phyloP scores from a whole-genome alignment of 1,140 invertebrate genomes.

The fruit fly (Drosophila melanogaster) region Release_6_plus_ISO1_MT NT_033779.5:932501-933000 shows the following conservation, averaged over 20 bases:
- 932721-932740: conserved; percentile 61
- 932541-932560: conserved; percentile 79
- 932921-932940: conserved; percentile 49
- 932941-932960: conserved; percentile 70
- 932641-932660: conserved; percentile 73
- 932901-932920: conserved; percentile 45
- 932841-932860: conserved; percentile 17
- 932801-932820: conserved; percentile 62
- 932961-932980: conserved; percentile 1
- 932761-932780: conserved; percentile 49
- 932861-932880: neutral
- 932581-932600: conserved; percentile 65
- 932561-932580: conserved; percentile 81
- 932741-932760: conserved; percentile 21
- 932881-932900: conserved; percentile 31
- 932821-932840: conserved; percentile 37
- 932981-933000: neutral
- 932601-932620: conserved; percentile 82
- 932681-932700: conserved; percentile 29
- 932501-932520: conserved; percentile 6
- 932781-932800: neutral
- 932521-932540: conserved; percentile 15
- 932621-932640: conserved; percentile 81
- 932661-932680: conserved; percentile 45
- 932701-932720: conserved; percentile 77